A percentile compares a stretch with the other conserved stretches of the same genome.
These are phyloP conservation scores for Agrotis puta DNA, from an alignment of 2,888 invertebrate species.

Conservation along the genomic window DNA sequence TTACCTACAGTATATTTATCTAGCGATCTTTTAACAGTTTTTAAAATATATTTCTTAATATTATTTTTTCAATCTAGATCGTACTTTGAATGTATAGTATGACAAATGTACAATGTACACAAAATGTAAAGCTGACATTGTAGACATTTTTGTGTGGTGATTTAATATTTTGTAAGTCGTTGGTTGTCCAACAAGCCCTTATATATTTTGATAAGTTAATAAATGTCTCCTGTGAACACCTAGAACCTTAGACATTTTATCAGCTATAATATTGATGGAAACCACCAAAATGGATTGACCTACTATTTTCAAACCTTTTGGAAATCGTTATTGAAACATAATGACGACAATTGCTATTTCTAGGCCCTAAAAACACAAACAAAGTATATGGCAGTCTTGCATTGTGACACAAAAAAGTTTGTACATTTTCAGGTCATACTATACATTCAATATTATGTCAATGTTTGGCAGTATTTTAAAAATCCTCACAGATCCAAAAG, in stretches of 20 bases:
- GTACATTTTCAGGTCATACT: constrained; percentile 1
- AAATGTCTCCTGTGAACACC: no score
- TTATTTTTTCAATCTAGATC: constrained; percentile 34
- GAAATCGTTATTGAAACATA: no score
- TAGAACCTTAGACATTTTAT: no score
- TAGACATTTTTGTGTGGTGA: no score
- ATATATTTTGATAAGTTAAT: no score
- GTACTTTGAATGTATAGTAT: constrained; percentile 34
- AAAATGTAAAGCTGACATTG: neutral
- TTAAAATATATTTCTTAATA: constrained; percentile 57
- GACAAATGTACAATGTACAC: constrained; percentile 23
- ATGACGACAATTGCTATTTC: no score
- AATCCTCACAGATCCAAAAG: neutral
- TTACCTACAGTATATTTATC: constrained; percentile 57
- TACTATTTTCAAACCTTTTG: no score
- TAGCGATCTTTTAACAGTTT: constrained; percentile 60
- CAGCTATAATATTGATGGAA: no score
- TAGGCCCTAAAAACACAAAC: no score
- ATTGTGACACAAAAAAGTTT: neutral
- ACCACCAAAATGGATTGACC: no score
- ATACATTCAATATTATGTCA: constrained; percentile 29
- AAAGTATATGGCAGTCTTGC: neutral
- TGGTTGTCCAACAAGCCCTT: no score
- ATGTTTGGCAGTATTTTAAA: constrained; percentile 54
- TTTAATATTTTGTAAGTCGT: no score